A percentile compares a stretch with the other conserved stretches of the same genome.
phyloP scores from a whole-genome alignment of 1,140 invertebrate genomes.

The Aphelenchoides fujianensis region DNA sequence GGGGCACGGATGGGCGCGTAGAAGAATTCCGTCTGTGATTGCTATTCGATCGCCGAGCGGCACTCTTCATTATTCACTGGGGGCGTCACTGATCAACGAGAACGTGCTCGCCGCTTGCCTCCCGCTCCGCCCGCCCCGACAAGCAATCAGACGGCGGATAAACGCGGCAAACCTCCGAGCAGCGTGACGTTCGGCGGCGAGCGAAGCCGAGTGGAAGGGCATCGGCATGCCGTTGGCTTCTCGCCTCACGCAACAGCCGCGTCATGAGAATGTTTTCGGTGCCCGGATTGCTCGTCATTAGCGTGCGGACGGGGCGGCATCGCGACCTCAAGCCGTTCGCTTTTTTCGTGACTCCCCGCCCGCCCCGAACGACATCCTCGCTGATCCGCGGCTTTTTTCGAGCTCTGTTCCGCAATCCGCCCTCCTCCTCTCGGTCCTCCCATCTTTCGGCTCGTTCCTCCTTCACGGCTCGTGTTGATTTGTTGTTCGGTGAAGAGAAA shows the following conservation, averaged over 20 bases:
- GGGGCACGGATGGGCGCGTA: too few species aligned
- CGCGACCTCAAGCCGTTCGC: too few species aligned
- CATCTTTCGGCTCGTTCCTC: not conserved
- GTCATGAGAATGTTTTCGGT: not conserved
- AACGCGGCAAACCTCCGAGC: not conserved
- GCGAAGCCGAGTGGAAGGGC: not conserved
- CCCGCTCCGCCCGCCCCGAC: not conserved
- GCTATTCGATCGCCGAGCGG: too few species aligned
- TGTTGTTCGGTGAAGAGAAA: not conserved
- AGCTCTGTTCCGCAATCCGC: not conserved
- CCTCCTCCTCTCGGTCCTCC: not conserved
- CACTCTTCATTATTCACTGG: too few species aligned
- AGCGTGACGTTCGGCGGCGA: not conserved
- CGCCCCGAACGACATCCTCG: not conserved
- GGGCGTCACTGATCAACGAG: too few species aligned
- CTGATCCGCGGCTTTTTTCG: not conserved
- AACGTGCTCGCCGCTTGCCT: too few species aligned
- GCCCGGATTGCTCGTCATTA: not conserved
- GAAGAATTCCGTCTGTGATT: not conserved
- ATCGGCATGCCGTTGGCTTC: not conserved
- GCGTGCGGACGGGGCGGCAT: too few species aligned
- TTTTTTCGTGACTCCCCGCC: too few species aligned
- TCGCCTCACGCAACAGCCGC: constrained; percentile 1
- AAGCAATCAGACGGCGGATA: not conserved
- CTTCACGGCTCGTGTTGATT: not conserved